Conservation (phyloP, 2,888 invertebrate species). For the Tetragnatha montana region DNA sequence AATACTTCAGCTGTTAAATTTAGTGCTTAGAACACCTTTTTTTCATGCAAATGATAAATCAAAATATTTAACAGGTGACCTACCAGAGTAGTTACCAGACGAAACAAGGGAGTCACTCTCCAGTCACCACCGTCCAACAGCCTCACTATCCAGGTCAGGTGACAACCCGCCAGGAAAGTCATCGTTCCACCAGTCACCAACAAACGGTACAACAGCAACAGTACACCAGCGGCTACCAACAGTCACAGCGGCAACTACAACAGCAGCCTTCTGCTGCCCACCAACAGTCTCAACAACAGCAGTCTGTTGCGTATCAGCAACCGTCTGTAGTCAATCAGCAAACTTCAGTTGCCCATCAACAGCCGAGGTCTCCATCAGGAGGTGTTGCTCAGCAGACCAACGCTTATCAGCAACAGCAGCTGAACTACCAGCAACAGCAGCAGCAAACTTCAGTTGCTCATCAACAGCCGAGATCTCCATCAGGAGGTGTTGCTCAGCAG, state of each 20-base stretch:
- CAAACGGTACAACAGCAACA: too few relatives aligned
- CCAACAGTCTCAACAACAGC: slow-evolving; percentile 16
- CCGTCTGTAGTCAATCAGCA: background rate
- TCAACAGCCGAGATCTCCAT: slow-evolving; percentile 33
- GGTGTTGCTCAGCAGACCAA: slow-evolving; percentile 30
- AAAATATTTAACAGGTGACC: background rate
- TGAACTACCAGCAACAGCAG: slow-evolving; percentile 15
- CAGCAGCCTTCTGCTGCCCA: slow-evolving; percentile 11
- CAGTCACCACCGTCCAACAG: background rate
- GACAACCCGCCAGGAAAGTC: too few relatives aligned
- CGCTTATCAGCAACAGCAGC: slow-evolving; percentile 26
- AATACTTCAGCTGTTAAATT: too few relatives aligned
- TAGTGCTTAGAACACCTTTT: too few relatives aligned
- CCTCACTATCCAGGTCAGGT: background rate
- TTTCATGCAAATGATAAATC: too few relatives aligned
- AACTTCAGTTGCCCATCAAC: background rate
- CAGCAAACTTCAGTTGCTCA: slow-evolving; percentile 4
- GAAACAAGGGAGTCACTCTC: background rate
- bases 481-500: slow-evolving; percentile 22
- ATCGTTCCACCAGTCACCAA: too few relatives aligned
- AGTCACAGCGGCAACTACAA: background rate
- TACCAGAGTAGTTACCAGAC: background rate
- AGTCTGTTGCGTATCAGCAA: background rate
- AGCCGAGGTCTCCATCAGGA: slow-evolving; percentile 33
- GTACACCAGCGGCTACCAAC: slow-evolving; percentile 2